Percentiles rank a stretch among this genome's conserved stretches.
These are phyloP conservation scores for Miniopterus natalensis DNA, from an alignment of 2,113 vertebrate genomes.

Conservation along the genomic window DNA sequence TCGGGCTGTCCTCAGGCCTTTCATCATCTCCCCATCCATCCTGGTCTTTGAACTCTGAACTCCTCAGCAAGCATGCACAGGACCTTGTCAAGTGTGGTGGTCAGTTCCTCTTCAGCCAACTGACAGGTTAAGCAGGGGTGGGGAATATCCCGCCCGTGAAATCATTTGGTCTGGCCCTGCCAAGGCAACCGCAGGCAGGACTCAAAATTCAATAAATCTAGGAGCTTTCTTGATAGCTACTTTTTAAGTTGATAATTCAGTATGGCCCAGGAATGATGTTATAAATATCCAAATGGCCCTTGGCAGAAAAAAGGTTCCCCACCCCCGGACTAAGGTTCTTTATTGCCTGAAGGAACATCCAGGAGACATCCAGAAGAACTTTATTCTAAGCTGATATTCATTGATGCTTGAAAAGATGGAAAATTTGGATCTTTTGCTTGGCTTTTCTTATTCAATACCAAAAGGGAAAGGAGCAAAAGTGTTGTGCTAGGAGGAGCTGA, in stretches of 20 bases:
- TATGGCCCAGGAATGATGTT: too few species aligned
- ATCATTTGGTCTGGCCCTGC: too few species aligned
- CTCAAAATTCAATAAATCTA: too few species aligned
- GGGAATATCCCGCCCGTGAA: too few species aligned
- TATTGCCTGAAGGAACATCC: neutral
- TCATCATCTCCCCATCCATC: slow-evolving; percentile 90
- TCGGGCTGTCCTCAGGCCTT: slow-evolving; percentile 85
- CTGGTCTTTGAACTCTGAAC: slow-evolving; percentile 92
- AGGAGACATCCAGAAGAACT: neutral
- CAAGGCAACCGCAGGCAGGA: too few species aligned
- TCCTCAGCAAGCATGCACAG: slow-evolving; percentile 93
- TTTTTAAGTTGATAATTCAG: too few species aligned
- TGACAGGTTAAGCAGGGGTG: slow-evolving; percentile 78
- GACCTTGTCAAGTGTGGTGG: slow-evolving; percentile 87
- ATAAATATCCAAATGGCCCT: too few species aligned
- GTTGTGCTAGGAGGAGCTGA: neutral
- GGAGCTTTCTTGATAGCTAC: too few species aligned
- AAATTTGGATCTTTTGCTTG: neutral
- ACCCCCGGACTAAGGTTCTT: neutral
- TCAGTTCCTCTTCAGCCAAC: slow-evolving; percentile 60
- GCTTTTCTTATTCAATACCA: slow-evolving; percentile 14
- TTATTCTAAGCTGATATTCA: neutral
- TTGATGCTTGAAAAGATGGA: neutral
- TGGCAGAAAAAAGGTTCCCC: too few species aligned
- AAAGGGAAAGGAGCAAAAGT: slow-evolving; percentile 12